Percentiles rank a stretch among this genome's conserved stretches.
Conservation (phyloP, 2,797 vertebrate genomes). For the Erethizon dorsatum region DNA sequence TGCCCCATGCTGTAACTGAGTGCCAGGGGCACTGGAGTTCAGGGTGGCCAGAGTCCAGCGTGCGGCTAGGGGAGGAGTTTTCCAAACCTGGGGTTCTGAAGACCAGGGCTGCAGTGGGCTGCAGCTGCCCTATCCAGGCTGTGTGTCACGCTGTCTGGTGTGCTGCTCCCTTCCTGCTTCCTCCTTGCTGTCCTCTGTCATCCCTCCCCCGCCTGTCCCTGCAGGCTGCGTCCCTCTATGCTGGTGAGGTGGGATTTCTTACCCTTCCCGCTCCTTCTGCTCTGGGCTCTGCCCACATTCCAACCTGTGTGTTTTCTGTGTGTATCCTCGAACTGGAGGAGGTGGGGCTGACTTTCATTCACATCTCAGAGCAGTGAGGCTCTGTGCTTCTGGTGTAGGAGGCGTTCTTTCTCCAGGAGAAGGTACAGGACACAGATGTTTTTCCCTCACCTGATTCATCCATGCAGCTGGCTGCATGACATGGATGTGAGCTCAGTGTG, state of each 20-base stretch:
- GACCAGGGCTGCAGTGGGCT: background rate
- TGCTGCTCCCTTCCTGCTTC: background rate
- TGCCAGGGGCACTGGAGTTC: background rate
- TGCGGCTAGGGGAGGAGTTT: background rate
- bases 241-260: background rate
- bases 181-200: rapidly evolving
- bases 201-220: background rate
- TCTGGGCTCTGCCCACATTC: background rate
- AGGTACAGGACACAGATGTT: background rate
- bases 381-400: too few relatives aligned
- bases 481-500: too few relatives aligned
- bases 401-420: background rate
- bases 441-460: rapidly evolving
- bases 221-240: rapidly evolving
- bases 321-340: background rate
- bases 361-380: background rate
- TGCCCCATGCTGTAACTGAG: background rate
- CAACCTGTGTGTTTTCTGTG: rapidly evolving
- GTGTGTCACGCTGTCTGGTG: rapidly evolving
- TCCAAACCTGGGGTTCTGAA: background rate
- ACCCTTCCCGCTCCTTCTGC: too few relatives aligned
- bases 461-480: background rate
- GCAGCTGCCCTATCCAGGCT: rapidly evolving
- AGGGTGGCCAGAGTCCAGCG: background rate
- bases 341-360: background rate